phyloP scores from a whole-genome alignment of 2,797 vertebrate species.

The Gymnocypris eckloni region DNA sequence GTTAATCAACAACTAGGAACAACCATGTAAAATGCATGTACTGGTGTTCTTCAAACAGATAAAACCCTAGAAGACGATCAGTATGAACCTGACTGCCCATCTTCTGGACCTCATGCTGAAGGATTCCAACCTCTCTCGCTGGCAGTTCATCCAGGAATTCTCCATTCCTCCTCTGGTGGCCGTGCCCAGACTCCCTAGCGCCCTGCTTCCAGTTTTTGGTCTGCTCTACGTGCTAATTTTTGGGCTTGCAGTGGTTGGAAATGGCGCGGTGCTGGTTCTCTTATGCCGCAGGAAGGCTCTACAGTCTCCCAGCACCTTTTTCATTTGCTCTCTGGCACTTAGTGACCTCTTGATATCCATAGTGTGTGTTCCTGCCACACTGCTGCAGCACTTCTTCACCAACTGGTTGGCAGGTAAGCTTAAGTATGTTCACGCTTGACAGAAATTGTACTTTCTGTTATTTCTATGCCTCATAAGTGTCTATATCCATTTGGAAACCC shows the following conservation, averaged over 20 bases:
- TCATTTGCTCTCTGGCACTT: conserved; percentile 65
- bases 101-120: conserved; percentile 62
- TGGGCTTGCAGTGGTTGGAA: conserved; percentile 60
- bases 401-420: conserved; percentile 66
- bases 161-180: conserved; percentile 61
- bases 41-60: neutral
- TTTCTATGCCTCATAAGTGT: neutral
- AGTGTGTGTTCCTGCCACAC: conserved; percentile 63
- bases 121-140: conserved; percentile 61
- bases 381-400: conserved; percentile 64
- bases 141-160: conserved; percentile 65
- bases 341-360: conserved; percentile 66
- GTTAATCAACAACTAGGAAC: neutral
- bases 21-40: neutral
- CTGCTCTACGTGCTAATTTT: conserved; percentile 65
- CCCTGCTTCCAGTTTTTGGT: conserved; percentile 59
- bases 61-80: neutral
- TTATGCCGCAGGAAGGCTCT: conserved; percentile 62
- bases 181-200: conserved; percentile 59
- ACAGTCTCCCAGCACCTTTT: conserved; percentile 64
- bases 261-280: conserved; percentile 58
- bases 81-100: conserved; percentile 64
- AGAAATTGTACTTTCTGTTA: neutral
- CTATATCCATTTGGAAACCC: neutral
- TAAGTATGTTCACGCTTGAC: neutral